phyloP scores from a whole-genome alignment of 2,888 invertebrate genomes.

The Disparrhopalites patrizii region DNA sequence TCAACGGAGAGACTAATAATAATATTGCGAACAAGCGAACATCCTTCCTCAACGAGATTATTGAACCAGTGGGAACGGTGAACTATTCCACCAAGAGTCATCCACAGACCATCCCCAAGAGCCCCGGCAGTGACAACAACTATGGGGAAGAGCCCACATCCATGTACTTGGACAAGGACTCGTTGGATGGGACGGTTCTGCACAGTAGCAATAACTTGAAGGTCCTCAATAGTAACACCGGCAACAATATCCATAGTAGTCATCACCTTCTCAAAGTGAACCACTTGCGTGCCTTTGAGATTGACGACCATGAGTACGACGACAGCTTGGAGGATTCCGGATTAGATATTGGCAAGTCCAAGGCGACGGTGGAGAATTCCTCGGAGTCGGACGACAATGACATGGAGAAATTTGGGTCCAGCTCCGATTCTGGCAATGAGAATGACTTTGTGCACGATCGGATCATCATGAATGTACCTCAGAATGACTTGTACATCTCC shows the following conservation, averaged over 20 bases:
- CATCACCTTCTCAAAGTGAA: constrained; percentile 10
- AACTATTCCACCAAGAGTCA: constrained; percentile 13
- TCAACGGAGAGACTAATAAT: constrained; percentile 43
- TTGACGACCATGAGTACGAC: constrained; percentile 38
- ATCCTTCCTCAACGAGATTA: constrained; percentile 44
- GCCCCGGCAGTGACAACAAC: background rate
- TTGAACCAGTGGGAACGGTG: constrained; percentile 26
- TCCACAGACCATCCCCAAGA: background rate
- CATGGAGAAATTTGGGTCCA: constrained; percentile 39
- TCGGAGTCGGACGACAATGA: constrained; percentile 44
- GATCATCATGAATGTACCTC: constrained; percentile 24
- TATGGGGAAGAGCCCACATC: constrained; percentile 13
- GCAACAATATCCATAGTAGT: too few species aligned
- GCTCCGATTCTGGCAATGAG: constrained; percentile 48
- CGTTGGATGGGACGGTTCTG: constrained; percentile 20
- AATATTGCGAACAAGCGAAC: constrained; percentile 43
- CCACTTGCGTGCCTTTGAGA: constrained; percentile 6
- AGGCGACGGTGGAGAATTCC: constrained; percentile 11
- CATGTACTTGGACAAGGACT: constrained; percentile 20
- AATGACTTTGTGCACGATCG: constrained; percentile 45
- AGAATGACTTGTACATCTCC: constrained; percentile 42
- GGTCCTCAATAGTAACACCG: background rate
- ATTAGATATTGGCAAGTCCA: constrained; percentile 39
- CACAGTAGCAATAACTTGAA: background rate
- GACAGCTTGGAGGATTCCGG: constrained; percentile 48